phyloP scores from a whole-genome alignment of 2,797 vertebrate species.

The Mus minutoides region DNA sequence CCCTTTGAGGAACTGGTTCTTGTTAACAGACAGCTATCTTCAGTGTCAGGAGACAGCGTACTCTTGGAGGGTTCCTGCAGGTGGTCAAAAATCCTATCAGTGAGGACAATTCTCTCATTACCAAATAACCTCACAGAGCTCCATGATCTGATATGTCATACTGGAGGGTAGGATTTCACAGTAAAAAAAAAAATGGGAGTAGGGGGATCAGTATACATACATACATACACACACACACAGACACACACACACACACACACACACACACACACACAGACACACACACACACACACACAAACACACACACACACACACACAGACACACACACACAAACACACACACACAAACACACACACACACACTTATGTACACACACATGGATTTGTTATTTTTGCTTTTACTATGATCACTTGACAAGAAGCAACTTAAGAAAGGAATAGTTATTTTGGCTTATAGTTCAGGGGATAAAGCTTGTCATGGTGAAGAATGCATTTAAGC shows the following conservation, averaged over 20 bases:
- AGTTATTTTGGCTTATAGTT: not conserved
- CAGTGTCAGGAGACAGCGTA: not conserved
- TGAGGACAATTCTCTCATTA: not conserved
- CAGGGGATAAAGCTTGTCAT: too few relatives aligned
- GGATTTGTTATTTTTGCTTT: not conserved
- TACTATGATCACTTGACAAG: not conserved
- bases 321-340: not conserved
- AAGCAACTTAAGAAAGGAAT: not conserved
- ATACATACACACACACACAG: not conserved
- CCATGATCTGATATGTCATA: not conserved
- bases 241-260: too few relatives aligned
- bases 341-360: not conserved
- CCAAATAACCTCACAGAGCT: not conserved
- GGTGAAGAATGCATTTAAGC: not conserved
- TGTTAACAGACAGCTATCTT: not conserved
- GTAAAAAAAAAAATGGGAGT: too few relatives aligned
- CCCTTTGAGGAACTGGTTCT: not conserved
- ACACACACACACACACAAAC: too few relatives aligned
- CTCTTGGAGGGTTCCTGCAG: not conserved
- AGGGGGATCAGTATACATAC: not conserved
- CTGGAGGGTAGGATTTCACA: not conserved
- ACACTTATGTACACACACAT: accelerated
- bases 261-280: too few relatives aligned
- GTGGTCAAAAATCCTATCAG: not conserved
- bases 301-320: not conserved